Evolutionary conservation across 1,140 invertebrate species (phyloP), one percentile per base, ranked within the genome.

Genomic region (Ceratosolen fusciceps): DNA sequence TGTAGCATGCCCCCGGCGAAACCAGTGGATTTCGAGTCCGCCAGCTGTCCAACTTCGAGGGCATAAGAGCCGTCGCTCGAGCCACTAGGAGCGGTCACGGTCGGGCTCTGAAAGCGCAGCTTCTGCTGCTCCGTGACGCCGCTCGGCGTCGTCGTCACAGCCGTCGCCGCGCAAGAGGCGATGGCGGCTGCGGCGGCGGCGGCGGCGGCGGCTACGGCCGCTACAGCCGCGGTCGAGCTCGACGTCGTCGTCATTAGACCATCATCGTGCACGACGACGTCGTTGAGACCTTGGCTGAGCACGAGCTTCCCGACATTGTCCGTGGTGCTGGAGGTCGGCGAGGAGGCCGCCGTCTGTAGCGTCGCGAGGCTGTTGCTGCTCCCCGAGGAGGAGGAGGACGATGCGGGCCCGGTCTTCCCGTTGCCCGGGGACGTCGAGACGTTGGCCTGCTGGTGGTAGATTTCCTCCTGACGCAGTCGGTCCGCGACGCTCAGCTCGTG

Each of bases 401-500:
- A 58, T 4, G 68, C 43, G 8, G 29, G 16, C 12, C 65, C 14
- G 12, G 39, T 37, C 26, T 39, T 78, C 1, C 4, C 47, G 81
- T 19, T 82, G 81, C 54, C 67, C 68, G 83, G 79, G 37, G 76
- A 74, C 70, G 83, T 83, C 65, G 80, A 65, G 83, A 81, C 70
- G 76, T 74, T 74, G 84, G 83, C 73, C 80, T 90, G 88, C 65
- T 89, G 89, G 70, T 90, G 90, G 82, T 90, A 90, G 83, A 90
- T 89, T 75, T 90, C 89, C 85, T 90, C 88, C 82, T 90, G 87
- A 31, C 88, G 87, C 82, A 90, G 88, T 68, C 88, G 83, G 83
- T 91, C 86, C 75, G 87, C 83, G 74, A 88, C 87, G 85, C 85
- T 90, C 83, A 91, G 85, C 85, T 92, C 91, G 83, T 93, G 93